Base-by-base conservation (phyloP, 2,113 vertebrate species). In the Coryphaenoides rupestris region DNA sequence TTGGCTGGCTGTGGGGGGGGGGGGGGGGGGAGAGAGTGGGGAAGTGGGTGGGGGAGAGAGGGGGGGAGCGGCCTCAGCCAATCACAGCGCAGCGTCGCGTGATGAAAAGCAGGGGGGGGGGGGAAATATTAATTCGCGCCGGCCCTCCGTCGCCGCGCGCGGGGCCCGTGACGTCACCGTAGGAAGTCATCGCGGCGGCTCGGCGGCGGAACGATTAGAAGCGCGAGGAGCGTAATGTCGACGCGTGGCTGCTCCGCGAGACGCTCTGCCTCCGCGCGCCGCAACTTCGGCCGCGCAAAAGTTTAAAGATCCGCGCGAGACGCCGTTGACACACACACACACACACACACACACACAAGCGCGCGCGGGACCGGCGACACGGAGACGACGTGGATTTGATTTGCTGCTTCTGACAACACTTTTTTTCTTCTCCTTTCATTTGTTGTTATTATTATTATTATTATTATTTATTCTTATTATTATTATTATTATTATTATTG, bases 251-350 rank as follows among this genome's bases (percentile, higher is more conserved):
- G 87, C 88, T 80, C 73, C 69, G 75, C 89, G 86, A 85, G 87
- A 72, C 85, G 84, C 33, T 40, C 33, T 86, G 80, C 86, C 75
- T 83, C 86, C 86, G 82, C 83, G 72, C 66, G 92, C 85, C 93
- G n/a, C n/a, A 94, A 95, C 94, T 96, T 95, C 90, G 89, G 85
- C n/a, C n/a, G n/a, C 84, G 91, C 87, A 93, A 96, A n/a, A 98
- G 93, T 97, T 96, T 85, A 50, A n/a, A 50, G n/a, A 50, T 4
- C 47, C 47, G n/a, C 2, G 5, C 16, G n/a, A 50, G 47, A 4
- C 17, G 47, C 33, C 33, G 33, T 7, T 9, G 47, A 16, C 16
- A 7, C 15, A 50, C 15, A 17, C 15, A n/a, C 15, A 50, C 15
- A 50, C 47, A 5, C 40, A 5, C 5, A 45, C 5, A 45, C 5